Conservation (phyloP, 2,888 invertebrate genomes). For the Diploptera punctata region DNA sequence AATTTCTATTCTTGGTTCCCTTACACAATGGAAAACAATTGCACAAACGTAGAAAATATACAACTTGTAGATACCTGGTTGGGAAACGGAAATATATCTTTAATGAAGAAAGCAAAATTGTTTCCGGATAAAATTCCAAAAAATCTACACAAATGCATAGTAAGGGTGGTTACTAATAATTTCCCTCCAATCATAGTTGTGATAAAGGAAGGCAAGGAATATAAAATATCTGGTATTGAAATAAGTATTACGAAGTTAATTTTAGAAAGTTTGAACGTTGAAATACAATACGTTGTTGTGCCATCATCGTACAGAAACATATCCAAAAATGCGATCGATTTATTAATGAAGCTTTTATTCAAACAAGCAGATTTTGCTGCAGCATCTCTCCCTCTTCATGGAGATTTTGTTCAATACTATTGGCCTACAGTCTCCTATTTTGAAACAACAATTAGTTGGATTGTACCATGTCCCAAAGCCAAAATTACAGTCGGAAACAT, state of each 20-base stretch:
- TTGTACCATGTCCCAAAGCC: constrained; percentile 8
- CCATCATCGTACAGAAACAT: not conserved
- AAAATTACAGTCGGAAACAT: not conserved
- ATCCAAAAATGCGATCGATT: no score
- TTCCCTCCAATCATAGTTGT: not conserved
- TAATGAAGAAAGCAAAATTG: not conserved
- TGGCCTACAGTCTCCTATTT: not conserved
- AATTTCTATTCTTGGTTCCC: not conserved
- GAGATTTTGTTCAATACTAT: accelerated
- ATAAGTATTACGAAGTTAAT: not conserved
- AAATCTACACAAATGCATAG: not conserved
- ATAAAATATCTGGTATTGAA: not conserved
- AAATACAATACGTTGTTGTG: not conserved
- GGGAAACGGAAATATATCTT: not conserved
- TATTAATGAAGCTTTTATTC: not conserved
- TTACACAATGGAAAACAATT: not conserved
- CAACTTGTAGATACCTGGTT: not conserved
- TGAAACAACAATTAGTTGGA: not conserved
- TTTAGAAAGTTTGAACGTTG: not conserved
- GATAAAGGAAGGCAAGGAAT: no score
- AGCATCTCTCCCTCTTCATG: not conserved
- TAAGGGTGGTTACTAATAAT: not conserved
- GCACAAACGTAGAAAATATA: not conserved
- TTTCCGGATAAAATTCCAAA: not conserved
- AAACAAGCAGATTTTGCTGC: not conserved